Percentiles rank a stretch among this genome's conserved stretches.
These are phyloP conservation scores for Aquatica leii DNA, from an alignment of 2,888 invertebrate genomes.

Conservation along the genomic window DNA sequence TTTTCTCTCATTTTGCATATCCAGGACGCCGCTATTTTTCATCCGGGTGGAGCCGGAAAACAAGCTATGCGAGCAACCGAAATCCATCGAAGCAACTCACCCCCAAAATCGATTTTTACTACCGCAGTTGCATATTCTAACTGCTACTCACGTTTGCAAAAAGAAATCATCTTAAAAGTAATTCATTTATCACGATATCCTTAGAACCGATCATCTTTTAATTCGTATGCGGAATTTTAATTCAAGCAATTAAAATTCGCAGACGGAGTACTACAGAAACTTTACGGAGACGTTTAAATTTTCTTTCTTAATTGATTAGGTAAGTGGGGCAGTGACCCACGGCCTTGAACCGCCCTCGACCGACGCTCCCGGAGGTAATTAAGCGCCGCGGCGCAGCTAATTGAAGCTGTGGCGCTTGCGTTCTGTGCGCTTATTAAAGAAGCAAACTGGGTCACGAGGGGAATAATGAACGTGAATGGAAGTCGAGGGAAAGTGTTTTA, in stretches of 20 bases:
- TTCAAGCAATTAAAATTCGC: background rate
- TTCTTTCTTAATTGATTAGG: constrained; percentile 43
- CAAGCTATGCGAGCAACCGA: constrained; percentile 39
- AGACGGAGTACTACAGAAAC: background rate
- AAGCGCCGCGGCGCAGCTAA: constrained; percentile 59
- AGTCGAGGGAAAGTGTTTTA: constrained; percentile 61
- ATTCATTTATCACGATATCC: constrained; percentile 54
- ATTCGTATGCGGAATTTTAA: background rate
- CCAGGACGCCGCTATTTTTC: constrained; percentile 58
- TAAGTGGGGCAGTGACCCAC: constrained; percentile 55
- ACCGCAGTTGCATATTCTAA: constrained; percentile 50
- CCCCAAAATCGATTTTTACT: constrained; percentile 49
- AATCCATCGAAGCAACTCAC: constrained; percentile 41
- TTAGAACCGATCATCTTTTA: constrained; percentile 10
- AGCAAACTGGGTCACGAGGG: constrained; percentile 59
- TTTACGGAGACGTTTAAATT: constrained; percentile 7
- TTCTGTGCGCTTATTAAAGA: constrained; percentile 58
- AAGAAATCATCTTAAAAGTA: constrained; percentile 57
- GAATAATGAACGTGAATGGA: constrained; percentile 59
- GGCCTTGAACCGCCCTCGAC: constrained; percentile 56
- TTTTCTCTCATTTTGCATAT: constrained; percentile 56
- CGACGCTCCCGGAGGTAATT: constrained; percentile 59
- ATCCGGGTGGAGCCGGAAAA: constrained; percentile 59
- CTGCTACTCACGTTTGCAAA: constrained; percentile 57
- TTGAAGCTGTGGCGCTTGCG: constrained; percentile 58